Evolutionary conservation across 2,113 vertebrate genomes (phyloP).

Genomic region (Festucalex cinctus): DNA sequence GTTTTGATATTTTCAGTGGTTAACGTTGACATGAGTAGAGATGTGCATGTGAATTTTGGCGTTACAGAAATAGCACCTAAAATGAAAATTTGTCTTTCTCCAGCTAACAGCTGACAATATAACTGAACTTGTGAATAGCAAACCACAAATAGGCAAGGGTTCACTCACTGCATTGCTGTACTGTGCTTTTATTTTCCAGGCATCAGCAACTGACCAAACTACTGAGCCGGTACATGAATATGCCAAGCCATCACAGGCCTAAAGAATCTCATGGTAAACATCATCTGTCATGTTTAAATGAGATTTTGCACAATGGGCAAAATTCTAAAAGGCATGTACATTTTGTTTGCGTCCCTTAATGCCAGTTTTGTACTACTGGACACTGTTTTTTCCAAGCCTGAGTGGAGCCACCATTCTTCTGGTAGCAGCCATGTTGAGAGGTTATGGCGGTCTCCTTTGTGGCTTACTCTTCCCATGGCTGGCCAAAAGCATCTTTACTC

Average conservation of each 20-base stretch:
- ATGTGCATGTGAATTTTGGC: too few relatives aligned
- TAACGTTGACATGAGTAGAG: too few relatives aligned
- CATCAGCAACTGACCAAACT: constrained; percentile 76
- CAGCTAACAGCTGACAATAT: too few relatives aligned
- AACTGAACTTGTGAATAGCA: too few relatives aligned
- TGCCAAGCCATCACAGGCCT: constrained; percentile 66
- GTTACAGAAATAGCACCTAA: not conserved
- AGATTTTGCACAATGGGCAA: not conserved
- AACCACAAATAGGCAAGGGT: too few relatives aligned
- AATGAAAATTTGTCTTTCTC: too few relatives aligned
- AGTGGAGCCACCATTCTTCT: constrained; percentile 68
- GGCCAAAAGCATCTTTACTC: constrained; percentile 71
- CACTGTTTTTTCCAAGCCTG: constrained; percentile 67
- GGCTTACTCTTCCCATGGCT: constrained; percentile 71
- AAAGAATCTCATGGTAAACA: constrained; percentile 67
- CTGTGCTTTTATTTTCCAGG: constrained; percentile 56
- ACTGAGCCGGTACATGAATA: constrained; percentile 61
- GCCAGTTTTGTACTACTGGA: constrained; percentile 75
- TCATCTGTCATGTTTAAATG: constrained; percentile 1
- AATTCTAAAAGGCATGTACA: constrained; percentile 1
- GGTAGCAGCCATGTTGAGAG: constrained; percentile 64
- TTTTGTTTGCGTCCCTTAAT: constrained; percentile 11
- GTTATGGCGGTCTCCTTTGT: constrained; percentile 69
- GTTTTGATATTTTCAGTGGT: too few relatives aligned
- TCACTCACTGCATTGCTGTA: not conserved